Evolutionary conservation across 2,113 vertebrate species (phyloP).

Genomic region (Erpornis zantholeuca): DNA sequence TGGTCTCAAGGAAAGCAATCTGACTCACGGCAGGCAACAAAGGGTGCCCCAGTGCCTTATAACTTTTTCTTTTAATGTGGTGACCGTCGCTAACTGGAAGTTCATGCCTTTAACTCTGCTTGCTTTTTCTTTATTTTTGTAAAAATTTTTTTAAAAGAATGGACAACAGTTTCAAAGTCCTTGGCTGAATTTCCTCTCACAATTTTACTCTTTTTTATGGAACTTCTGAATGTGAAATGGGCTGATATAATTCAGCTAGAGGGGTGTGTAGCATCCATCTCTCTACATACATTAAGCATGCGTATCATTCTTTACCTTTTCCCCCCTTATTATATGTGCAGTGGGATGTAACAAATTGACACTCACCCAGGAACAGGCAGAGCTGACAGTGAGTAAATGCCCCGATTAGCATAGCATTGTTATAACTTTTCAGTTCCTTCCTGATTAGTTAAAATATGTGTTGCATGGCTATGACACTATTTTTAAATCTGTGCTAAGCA

Average conservation of each 20-base stretch:
- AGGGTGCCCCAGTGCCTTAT: background rate
- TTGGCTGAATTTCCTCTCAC: background rate
- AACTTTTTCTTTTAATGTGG: background rate
- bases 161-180: background rate
- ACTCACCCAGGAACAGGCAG: background rate
- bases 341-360: slow-evolving; percentile 11
- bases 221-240: background rate
- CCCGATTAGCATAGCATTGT: background rate
- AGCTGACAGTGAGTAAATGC: slow-evolving; percentile 22
- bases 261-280: background rate
- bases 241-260: background rate
- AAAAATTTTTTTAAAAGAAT: background rate
- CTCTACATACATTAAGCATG: background rate
- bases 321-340: background rate
- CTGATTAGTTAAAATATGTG: background rate
- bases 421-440: background rate
- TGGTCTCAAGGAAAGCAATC: background rate
- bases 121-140: background rate
- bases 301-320: background rate
- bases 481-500: background rate
- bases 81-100: background rate
- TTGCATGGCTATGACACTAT: background rate
- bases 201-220: background rate
- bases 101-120: background rate
- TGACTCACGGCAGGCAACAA: background rate